Evolutionary conservation across 30 jellyfish, hydroid and myxozoan genomes (phyloP).

Genomic region (Catostylus mosaicus): DNA sequence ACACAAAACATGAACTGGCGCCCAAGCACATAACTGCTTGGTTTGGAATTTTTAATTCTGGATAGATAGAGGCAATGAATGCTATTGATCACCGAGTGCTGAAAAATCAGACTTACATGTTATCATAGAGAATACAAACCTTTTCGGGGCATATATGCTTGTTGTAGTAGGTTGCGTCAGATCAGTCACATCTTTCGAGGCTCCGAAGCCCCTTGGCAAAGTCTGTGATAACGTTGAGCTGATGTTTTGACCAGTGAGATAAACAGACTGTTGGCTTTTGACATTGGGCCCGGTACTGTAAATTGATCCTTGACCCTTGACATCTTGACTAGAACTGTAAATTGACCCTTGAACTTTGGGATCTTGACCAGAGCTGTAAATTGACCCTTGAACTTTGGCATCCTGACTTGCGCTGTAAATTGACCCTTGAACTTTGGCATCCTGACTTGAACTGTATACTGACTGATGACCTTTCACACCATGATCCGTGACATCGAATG

Average conservation of each 20-base stretch:
- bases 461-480: background rate
- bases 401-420: background rate
- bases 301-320: background rate
- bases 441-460: background rate
- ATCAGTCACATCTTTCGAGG: constrained; percentile 9
- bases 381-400: background rate
- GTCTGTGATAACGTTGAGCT: constrained; percentile 36
- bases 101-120: no score
- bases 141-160: constrained; percentile 34
- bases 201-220: constrained; percentile 40
- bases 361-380: background rate
- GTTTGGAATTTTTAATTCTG: no score
- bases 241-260: constrained; percentile 35
- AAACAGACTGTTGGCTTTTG: constrained; percentile 17
- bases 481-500: constrained; percentile 6
- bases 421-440: background rate
- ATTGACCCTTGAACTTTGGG: background rate
- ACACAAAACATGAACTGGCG: no score
- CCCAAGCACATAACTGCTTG: no score
- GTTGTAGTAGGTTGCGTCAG: background rate
- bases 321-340: background rate
- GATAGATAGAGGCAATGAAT: no score
- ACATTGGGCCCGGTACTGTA: background rate
- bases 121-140: constrained; percentile 16
- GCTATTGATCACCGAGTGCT: no score